These are phyloP conservation scores for Saturnia pavonia DNA, from an alignment of 2,888 invertebrate species.

Conservation along the genomic window DNA sequence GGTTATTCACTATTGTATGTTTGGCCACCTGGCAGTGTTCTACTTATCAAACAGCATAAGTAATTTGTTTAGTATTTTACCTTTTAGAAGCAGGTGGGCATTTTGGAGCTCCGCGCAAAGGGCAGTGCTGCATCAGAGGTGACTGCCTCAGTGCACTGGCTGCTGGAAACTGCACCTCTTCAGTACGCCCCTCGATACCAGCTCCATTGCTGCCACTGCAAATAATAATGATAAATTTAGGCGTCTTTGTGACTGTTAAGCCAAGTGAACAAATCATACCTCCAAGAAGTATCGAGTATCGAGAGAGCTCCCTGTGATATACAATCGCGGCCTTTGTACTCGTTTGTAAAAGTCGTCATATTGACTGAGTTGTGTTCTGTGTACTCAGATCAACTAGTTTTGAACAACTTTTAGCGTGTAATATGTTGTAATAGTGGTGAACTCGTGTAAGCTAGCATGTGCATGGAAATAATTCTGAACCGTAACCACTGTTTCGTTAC, in stretches of 20 bases:
- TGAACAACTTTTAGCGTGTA: no score
- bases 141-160: constrained; percentile 72
- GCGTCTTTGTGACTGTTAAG: no score
- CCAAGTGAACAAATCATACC: neutral
- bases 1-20: no score
- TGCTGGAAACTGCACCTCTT: constrained; percentile 62
- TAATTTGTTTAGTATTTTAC: constrained; percentile 39
- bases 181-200: constrained; percentile 63
- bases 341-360: no score
- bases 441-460: no score
- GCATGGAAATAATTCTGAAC: no score
- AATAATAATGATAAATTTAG: constrained; percentile 21
- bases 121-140: constrained; percentile 83
- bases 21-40: no score
- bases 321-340: no score
- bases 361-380: no score
- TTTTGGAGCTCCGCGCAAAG: constrained; percentile 84
- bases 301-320: neutral
- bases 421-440: no score
- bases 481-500: no score
- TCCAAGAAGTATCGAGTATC: neutral
- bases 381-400: no score
- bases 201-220: constrained; percentile 64
- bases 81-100: constrained; percentile 86
- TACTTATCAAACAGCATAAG: neutral